Evolutionary conservation across 2,888 invertebrate species (phyloP), one percentile per base, ranked within the genome.

Genomic region (Emmelina monodactyla): DNA sequence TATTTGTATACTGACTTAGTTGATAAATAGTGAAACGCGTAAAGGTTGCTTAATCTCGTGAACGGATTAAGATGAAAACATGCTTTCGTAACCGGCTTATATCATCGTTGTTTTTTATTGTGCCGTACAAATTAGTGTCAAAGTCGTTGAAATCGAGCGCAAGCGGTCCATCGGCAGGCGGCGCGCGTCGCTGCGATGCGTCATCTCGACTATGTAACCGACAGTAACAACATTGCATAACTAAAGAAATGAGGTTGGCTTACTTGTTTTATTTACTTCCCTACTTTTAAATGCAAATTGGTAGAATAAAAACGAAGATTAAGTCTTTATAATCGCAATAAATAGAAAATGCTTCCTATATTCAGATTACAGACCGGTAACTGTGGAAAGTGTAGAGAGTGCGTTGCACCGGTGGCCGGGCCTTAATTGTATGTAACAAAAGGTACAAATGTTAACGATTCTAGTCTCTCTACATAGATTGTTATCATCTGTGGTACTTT

Each of bases 121-220:
- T n/a, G n/a, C n/a, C n/a, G n/a, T n/a, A n/a, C 47, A 49, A 49
- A 72, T 68, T 57, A 61, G 62, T 64, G 76, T 75, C 76, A 73
- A 53, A 72, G 76, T 68, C 72, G 58, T 49, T 50, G 53, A 62
- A 72, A 67, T 55, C 58, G n/a, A 51, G 73, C 58, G 59, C 70
- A 59, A 51, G 48, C 45, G 43, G 50, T 46, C 44, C 45, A 57
- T 72, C 58, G 49, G 61, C 46, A 73, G 51, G 51, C 70, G 43
- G 39, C 45, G 44, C 56, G 55, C 49, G 50, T 44, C 36, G 14
- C 4, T n/a, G n/a, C 47, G 51, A 60, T 71, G 73, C 69, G 69
- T 72, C 73, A 72, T 54, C 49, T 50, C 54, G 46, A 54, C 57
- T 71, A 69, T 58, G 62, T 60, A 75, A 78, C 56, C 53, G 55